Evolutionary conservation across 2,797 vertebrate genomes (phyloP).

Genomic region (Philypnodon macrostomus): DNA sequence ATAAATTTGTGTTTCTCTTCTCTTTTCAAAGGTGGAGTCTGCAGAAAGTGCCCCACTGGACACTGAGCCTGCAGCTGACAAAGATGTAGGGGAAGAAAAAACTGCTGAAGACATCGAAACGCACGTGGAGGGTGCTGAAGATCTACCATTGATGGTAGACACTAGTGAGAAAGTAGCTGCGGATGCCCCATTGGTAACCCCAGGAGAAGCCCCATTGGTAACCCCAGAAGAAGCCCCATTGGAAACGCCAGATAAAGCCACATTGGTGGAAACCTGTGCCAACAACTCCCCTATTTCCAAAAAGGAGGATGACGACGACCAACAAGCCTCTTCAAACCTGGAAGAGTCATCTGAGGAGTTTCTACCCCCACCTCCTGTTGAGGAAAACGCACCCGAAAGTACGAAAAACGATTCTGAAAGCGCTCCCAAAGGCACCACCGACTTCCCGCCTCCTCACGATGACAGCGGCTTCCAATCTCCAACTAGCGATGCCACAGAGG

Average conservation of each 20-base stretch:
- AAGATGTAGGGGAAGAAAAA: neutral
- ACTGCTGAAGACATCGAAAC: neutral
- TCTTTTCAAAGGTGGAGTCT: no score
- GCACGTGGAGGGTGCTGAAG: neutral
- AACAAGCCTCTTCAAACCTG: neutral
- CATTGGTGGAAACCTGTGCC: neutral
- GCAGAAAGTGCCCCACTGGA: no score
- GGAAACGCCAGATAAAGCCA: neutral
- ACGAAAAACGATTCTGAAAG: slow-evolving; percentile 1
- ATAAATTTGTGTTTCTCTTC: no score
- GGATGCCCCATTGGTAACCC: neutral
- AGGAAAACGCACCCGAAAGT: slow-evolving; percentile 3
- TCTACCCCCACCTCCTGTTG: neutral
- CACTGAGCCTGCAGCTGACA: neutral
- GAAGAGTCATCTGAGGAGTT: slow-evolving; percentile 1
- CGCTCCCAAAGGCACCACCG: slow-evolving; percentile 12
- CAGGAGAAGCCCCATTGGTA: neutral
- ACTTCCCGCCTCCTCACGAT: slow-evolving; percentile 19
- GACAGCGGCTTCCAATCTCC: slow-evolving; percentile 57
- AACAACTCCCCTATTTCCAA: slow-evolving; percentile 14
- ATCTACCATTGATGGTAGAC: neutral
- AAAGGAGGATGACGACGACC: slow-evolving; percentile 3
- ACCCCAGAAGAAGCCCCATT: neutral
- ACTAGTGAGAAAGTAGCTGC: neutral
- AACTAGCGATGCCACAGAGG: slow-evolving; percentile 16